Evolutionary conservation across 2,113 vertebrate species (phyloP), one percentile per base, ranked within the genome.

Genomic region (Hypanus sabinus): DNA sequence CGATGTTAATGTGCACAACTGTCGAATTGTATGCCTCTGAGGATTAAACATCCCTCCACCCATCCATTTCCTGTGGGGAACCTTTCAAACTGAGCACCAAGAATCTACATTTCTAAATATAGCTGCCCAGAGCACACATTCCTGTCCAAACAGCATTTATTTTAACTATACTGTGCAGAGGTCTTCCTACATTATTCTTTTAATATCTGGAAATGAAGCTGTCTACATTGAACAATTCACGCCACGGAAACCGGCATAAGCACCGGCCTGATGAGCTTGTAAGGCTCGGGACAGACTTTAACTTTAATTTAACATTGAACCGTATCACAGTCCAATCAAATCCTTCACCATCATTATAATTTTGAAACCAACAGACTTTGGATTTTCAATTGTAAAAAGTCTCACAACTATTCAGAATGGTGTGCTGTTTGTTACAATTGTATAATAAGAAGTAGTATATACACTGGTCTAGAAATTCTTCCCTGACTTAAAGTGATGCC

Each of bases 1-100:
- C 18, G 85, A 65, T 14, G 60, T 60, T 33, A 90, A 90, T 90
- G 5, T 90, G 85, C 85, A 90, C 60, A 90, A 90, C 85, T 65
- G 85, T 90, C 65, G 18, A 60, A 65, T n/a, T 27, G 36, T 71
- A 38, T 73, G 24, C 91, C 91, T 55, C 68, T 27, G 91, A 93
- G 91, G 73, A 93, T 46, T 93, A 27, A 93, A 93, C 68, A 93
- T 22, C 33, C 36, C 38, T 73, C 91, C 68, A 75, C 91, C 91
- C 91, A 71, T 70, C 70, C 70, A 73, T 73, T 93, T 93, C 65
- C 91, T 93, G 91, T 93, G 91, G 65, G 91, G 71, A 93, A 93
- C 70, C 91, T 93, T 93, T 93, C 91, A 93, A 38, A 93, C 65
- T 30, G 65, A 93, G 55, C 68, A 93, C 91, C 91, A 93, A 93